Evolutionary conservation across 92 coral and sea anemone species (phyloP), one percentile per base, ranked within the genome.

Genomic region (Virgularia gustaviana): DNA sequence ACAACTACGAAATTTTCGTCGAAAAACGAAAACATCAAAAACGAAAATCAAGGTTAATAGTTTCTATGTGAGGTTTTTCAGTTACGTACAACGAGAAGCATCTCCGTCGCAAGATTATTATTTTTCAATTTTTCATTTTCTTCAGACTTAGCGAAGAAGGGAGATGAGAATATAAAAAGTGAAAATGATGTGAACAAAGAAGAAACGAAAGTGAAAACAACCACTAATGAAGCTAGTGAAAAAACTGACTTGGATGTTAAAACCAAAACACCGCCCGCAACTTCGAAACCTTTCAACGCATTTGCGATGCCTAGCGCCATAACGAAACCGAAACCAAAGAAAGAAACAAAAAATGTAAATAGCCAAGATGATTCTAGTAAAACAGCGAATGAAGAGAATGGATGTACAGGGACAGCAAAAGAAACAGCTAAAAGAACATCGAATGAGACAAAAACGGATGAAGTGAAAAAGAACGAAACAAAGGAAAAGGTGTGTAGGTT

Each of bases 301-400:
- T 68, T 68, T 68, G 75, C 61, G 3, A 24, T 68, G 39, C 75
- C 75, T 13, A 30, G 6, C 19, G 9, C 2, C 47, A 20, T 45
- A 3, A 31, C 51, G 54, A 68, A 34, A 68, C 61, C 75, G 1
- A 68, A 49, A 49, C 41, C 61, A 29, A 32, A 35, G 10, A 68
- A 49, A 7, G 13, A 13, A 27, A 28, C 73, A 10, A 47, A 36
- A 28, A 22, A 16, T n/a, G 1, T 18, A 13, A 38, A 65, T 4
- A 68, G 31, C 9, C 5, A 45, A 49, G 75, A 51, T 20, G 75
- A 20, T 25, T 9, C 28, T 20, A 35, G 18, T 27, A 47, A 13
- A 11, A 49, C 22, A 10, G 5, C 52, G 30, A 1, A 5, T 28
- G 58, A 12, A 8, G 32, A 64, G 34, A 25, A 66, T 12, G 57